Percentiles rank a stretch among this genome's conserved stretches.
Evolutionary conservation across 2,113 vertebrate species (phyloP).

Genomic region (Callipepla squamata): DNA sequence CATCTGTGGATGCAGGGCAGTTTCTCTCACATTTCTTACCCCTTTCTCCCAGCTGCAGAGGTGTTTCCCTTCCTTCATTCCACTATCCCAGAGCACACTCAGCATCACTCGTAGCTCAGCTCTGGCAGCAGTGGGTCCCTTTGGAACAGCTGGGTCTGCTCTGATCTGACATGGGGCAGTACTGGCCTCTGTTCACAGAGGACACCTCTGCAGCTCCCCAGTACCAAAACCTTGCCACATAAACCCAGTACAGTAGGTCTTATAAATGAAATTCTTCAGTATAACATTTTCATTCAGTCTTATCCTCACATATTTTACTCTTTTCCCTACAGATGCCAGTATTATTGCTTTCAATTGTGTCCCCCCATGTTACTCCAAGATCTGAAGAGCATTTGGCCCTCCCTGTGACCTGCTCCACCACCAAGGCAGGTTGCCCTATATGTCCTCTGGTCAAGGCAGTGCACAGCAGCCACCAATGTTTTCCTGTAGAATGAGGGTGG

Average conservation of each 20-base stretch:
- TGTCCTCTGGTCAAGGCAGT: slow-evolving; percentile 42
- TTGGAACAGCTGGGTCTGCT: neutral
- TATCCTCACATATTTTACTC: neutral
- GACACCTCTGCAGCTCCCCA: neutral
- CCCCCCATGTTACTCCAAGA: slow-evolving; percentile 45
- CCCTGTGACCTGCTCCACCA: slow-evolving; percentile 58
- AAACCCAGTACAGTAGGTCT: neutral
- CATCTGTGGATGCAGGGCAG: neutral
- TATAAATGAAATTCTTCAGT: neutral
- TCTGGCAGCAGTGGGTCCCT: neutral
- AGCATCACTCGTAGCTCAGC: neutral
- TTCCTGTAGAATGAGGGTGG: neutral
- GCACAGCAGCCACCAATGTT: neutral
- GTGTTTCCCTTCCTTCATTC: no score
- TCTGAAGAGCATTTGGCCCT: slow-evolving; percentile 48
- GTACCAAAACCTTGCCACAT: neutral
- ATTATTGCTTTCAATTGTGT: slow-evolving; percentile 43
- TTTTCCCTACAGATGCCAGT: slow-evolving; percentile 31
- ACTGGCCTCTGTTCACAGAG: no score
- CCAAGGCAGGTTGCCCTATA: slow-evolving; percentile 56
- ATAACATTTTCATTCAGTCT: neutral
- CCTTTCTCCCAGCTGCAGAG: no score
- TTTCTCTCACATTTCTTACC: no score
- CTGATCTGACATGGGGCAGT: neutral
- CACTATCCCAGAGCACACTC: no score